Percentiles rank a stretch among this genome's conserved stretches.
Conservation (phyloP, 2,113 vertebrate species). For the Serilophus lunatus region DNA sequence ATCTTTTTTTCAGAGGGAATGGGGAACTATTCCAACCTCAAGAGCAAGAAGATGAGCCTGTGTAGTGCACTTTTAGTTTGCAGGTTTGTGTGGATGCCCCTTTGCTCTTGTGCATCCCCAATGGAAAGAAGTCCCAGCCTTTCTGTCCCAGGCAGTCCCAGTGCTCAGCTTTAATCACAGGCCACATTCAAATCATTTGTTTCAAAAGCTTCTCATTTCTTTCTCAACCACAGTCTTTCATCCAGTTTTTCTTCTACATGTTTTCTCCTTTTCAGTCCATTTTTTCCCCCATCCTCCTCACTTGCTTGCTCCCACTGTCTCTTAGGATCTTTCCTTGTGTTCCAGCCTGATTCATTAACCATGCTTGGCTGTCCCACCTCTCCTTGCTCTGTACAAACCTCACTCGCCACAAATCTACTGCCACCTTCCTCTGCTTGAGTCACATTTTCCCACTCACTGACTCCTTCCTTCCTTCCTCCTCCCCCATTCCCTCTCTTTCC, state of each 20-base stretch:
- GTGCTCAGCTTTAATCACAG: background rate
- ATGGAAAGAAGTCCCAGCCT: background rate
- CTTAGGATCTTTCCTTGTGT: background rate
- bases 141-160: background rate
- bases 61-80: background rate
- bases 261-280: background rate
- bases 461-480: background rate
- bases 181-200: background rate
- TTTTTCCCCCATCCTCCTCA: background rate
- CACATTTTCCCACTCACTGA: background rate
- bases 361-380: background rate
- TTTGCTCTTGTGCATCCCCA: background rate
- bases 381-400: background rate
- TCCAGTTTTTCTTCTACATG: background rate
- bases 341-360: background rate
- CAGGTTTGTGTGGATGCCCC: background rate
- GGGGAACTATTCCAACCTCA: background rate
- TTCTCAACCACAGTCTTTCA: background rate
- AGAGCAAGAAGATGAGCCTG: background rate
- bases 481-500: background rate
- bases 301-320: background rate
- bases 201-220: background rate
- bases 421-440: background rate
- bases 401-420: background rate
- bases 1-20: background rate